Percentiles rank a stretch among this genome's conserved stretches.
These are phyloP conservation scores for Melinaea menophilus DNA, from an alignment of 2,888 invertebrate species.

Conservation along the genomic window DNA sequence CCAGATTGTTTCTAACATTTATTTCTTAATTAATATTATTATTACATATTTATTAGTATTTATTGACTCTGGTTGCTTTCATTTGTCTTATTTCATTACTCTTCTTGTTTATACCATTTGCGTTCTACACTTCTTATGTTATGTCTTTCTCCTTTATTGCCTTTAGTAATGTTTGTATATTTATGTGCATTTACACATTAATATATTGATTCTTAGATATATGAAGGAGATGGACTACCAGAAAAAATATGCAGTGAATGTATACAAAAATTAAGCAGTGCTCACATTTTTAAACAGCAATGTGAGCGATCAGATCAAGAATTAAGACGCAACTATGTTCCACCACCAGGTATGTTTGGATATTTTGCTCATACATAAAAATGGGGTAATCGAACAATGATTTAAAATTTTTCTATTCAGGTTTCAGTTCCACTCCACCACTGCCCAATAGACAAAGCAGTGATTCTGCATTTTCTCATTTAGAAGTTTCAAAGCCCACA, in stretches of 20 bases:
- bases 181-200: not conserved
- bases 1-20: too few relatives aligned
- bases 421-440: slow-evolving; percentile 57
- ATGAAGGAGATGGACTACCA: slow-evolving; percentile 71
- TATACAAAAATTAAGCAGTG: slow-evolving; percentile 70
- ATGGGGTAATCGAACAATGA: too few relatives aligned
- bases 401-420: slow-evolving; percentile 36
- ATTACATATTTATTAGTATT: too few relatives aligned
- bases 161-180: not conserved
- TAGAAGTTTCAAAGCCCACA: slow-evolving; percentile 58
- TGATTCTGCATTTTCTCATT: slow-evolving; percentile 69
- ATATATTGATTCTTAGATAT: slow-evolving; percentile 46
- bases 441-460: slow-evolving; percentile 68
- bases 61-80: too few relatives aligned
- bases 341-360: slow-evolving; percentile 58
- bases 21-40: too few relatives aligned
- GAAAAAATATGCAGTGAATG: slow-evolving; percentile 74
- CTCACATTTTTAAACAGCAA: slow-evolving; percentile 74
- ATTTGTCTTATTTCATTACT: too few relatives aligned
- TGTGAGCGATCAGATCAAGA: slow-evolving; percentile 72
- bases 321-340: slow-evolving; percentile 66
- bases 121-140: too few relatives aligned
- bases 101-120: too few relatives aligned
- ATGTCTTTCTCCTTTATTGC: not conserved
- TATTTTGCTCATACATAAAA: not conserved